A percentile compares a stretch with the other conserved stretches of the same genome.
Conservation (phyloP, 2,888 invertebrate species). For the Platycheirus albimanus region DNA sequence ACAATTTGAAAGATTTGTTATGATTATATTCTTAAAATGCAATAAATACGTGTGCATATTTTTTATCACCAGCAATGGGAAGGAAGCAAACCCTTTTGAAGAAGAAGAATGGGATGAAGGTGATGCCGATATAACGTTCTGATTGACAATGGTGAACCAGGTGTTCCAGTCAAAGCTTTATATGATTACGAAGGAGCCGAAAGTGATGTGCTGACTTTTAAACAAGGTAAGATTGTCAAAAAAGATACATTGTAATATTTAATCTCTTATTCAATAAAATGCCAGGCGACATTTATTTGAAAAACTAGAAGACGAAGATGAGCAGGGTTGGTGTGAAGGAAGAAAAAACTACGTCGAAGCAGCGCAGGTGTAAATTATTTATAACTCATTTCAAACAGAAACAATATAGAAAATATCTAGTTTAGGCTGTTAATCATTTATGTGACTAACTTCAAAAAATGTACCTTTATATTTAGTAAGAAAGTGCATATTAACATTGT, state of each 20-base stretch:
- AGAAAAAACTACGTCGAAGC: constrained; percentile 97
- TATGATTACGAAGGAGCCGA: constrained; percentile 99
- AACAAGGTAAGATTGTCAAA: constrained; percentile 91
- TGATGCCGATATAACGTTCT: constrained; percentile 90
- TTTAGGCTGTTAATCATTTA: constrained; percentile 36
- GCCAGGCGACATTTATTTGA: constrained; percentile 97
- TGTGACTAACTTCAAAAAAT: constrained; percentile 41
- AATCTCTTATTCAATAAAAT: constrained; percentile 71
- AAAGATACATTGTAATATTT: neutral
- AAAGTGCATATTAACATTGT: constrained; percentile 68
- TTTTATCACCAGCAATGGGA: constrained; percentile 84
- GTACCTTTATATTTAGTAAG: constrained; percentile 21
- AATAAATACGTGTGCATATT: neutral
- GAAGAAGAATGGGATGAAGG: constrained; percentile 92
- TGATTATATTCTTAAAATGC: too few species aligned
- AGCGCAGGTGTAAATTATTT: constrained; percentile 81
- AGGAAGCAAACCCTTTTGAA: constrained; percentile 92
- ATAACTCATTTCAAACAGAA: too few species aligned
- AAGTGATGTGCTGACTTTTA: constrained; percentile 97
- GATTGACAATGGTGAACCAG: constrained; percentile 96
- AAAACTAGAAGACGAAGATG: constrained; percentile 98
- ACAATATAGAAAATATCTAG: constrained; percentile 18
- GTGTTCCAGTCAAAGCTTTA: constrained; percentile 95
- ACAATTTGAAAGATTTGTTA: too few species aligned
- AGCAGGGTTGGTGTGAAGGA: constrained; percentile 99